phyloP scores from a whole-genome alignment of 2,888 invertebrate species.

The Microchrysa polita region DNA sequence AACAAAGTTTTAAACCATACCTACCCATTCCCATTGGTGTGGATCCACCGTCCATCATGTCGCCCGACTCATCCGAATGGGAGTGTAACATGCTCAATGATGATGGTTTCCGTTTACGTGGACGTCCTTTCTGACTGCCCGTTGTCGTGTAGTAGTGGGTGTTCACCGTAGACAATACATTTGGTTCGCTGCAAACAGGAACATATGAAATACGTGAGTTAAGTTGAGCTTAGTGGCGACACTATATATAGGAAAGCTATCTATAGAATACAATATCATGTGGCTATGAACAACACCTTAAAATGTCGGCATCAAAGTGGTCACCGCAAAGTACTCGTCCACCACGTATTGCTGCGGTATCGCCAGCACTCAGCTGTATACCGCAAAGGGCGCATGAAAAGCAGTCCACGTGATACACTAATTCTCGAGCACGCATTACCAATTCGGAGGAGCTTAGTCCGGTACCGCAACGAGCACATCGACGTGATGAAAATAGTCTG shows the following conservation, averaged over 20 bases:
- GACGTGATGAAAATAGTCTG: constrained; percentile 86
- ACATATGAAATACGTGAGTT: constrained; percentile 34
- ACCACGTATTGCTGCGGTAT: constrained; percentile 89
- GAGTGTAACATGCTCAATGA: constrained; percentile 16
- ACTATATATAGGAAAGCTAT: background rate
- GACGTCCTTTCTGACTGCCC: constrained; percentile 54
- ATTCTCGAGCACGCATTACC: constrained; percentile 88
- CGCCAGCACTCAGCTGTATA: constrained; percentile 83
- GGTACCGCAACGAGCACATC: constrained; percentile 85
- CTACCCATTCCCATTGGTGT: constrained; percentile 52
- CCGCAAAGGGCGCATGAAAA: constrained; percentile 90
- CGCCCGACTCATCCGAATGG: constrained; percentile 47
- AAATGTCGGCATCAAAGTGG: constrained; percentile 65
- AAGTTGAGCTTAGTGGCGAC: constrained; percentile 28
- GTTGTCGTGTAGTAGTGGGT: constrained; percentile 45
- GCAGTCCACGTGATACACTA: constrained; percentile 89
- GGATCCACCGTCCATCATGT: constrained; percentile 47
- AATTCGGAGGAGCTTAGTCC: constrained; percentile 88
- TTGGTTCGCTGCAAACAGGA: constrained; percentile 49
- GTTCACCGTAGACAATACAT: constrained; percentile 50
- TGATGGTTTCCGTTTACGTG: constrained; percentile 56
- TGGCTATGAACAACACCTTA: constrained; percentile 52
- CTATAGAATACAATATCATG: constrained; percentile 39
- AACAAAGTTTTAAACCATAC: too few species aligned
- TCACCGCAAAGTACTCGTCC: constrained; percentile 79